Conservation (phyloP, 1,140 invertebrate species). For the Sitobion miscanthi region DNA sequence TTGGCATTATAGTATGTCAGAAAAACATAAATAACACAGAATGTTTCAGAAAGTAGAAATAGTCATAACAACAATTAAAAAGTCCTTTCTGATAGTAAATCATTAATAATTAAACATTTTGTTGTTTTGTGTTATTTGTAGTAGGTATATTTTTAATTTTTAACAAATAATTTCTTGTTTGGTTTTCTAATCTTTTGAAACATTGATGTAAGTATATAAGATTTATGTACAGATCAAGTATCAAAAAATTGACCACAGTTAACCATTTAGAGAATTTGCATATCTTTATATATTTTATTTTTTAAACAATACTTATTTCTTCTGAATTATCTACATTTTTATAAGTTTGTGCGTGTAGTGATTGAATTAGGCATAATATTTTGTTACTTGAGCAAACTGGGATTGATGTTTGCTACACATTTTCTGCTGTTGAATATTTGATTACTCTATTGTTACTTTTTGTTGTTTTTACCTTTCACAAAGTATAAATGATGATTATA, state of each 20-base stretch:
- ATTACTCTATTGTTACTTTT: no score
- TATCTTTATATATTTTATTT: background rate
- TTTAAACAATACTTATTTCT: no score
- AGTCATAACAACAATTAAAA: background rate
- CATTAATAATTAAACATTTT: background rate
- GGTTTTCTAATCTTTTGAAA: no score
- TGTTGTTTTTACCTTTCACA: no score
- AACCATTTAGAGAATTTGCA: background rate
- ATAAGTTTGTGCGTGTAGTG: no score
- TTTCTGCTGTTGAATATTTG: no score
- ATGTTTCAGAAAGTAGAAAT: background rate
- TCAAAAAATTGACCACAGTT: background rate
- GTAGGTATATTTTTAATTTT: background rate
- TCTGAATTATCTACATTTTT: no score
- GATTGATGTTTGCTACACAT: no score
- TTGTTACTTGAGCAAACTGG: no score
- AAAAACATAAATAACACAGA: background rate
- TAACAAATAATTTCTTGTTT: no score
- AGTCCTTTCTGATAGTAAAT: background rate
- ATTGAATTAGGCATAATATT: no score
- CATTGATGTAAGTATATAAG: background rate
- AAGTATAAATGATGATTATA: no score
- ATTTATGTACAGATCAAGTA: background rate
- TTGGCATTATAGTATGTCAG: background rate
- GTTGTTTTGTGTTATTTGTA: background rate